Base-by-base conservation (phyloP, 2,888 invertebrate genomes). In the Caenorhabditis angaria region DNA sequence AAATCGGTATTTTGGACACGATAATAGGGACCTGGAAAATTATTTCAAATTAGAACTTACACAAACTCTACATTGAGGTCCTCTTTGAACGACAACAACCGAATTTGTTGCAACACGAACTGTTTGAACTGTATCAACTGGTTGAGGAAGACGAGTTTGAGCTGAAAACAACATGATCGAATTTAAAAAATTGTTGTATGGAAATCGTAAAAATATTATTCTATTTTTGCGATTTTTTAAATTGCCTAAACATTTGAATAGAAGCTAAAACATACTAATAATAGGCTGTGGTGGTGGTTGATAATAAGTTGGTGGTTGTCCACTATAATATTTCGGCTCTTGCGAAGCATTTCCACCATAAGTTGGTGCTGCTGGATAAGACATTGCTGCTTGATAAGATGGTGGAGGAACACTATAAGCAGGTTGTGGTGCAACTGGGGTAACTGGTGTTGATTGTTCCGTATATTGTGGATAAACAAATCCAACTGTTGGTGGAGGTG, bases 281-380 rank as follows among this genome's bases (percentile, higher is more conserved):
- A 20, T 18, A 35, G 58, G 72, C 54, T 61, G 72, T 35, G 58
- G 72, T 51, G 67, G 72, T 32, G 73, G 65, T 47, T 74, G 74
- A 57, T 65, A 65, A 56, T 73, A 73, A 28, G 66, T 66, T 18
- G 69, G 69, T 29, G 69, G 69, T 47, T 69, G 68, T 35, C 61
- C 64, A 58, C 41, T 55, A 55, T 67, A 67, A 35, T 61, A 61
- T 20, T 71, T 75, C 22, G 68, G 69, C 20, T 70, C 61, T 1
- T 28, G n/a, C 3, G 20, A 50, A 14, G 53, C 29, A 35, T 60
- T 22, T 57, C 71, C 70, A 55, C 75, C 72, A 54, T 74, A 71
- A 29, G 78, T 65, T 35, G 67, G 69, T 2, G 78, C 71, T 4
- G 77, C 77, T 59, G 73, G 74, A 60, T 78, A 74, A 12, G 65